Base-by-base conservation (phyloP, 2,888 invertebrate species). In the Gastracanthus pulcherrimus region DNA sequence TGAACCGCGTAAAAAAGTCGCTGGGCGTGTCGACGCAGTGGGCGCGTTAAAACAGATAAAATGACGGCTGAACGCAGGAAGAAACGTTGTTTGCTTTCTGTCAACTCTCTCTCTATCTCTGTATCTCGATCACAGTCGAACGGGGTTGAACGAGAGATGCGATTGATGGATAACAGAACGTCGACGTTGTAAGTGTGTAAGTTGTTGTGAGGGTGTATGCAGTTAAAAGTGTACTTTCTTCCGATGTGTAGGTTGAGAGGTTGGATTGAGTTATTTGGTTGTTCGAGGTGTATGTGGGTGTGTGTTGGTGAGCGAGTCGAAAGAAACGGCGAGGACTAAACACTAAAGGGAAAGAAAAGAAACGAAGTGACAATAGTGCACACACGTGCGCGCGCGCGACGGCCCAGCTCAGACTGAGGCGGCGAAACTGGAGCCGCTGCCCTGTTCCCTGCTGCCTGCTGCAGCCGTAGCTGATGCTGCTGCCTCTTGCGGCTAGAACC, bases 341-440 rank as follows among this genome's bases (percentile, higher is more conserved):
- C 76, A 84, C 84, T 83, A 85, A 85, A 84, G 84, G 77, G 89
- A 89, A 90, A 89, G 87, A 88, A 88, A 89, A 89, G 86, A 87
- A 88, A 79, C 87, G 85, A 85, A 84, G 84, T 86, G 86, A 78
- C 84, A 83, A 85, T 81, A 82, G 83, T 83, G 80, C 74, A 82
- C 85, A 82, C 81, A 82, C 75, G 78, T 72, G 78, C 76, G 79
- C 82, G 79, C 79, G 82, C 69, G 76, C 31, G 80, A 80, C 82
- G 82, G 80, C 82, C 76, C 67, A 82, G 80, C 80, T 80, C 76
- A 69, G 76, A 82, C 82, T 82, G 80, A 82, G 45, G 48, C 71
- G 45, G 66, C 64, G 71, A 75, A 69, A 58, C 76, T 71, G 66
- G 69, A 77, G 55, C 45, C 23, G 45, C 38, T 31, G 38, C 38